Conservation (phyloP, 2,797 vertebrate species). For the Anniella stebbinsi region DNA sequence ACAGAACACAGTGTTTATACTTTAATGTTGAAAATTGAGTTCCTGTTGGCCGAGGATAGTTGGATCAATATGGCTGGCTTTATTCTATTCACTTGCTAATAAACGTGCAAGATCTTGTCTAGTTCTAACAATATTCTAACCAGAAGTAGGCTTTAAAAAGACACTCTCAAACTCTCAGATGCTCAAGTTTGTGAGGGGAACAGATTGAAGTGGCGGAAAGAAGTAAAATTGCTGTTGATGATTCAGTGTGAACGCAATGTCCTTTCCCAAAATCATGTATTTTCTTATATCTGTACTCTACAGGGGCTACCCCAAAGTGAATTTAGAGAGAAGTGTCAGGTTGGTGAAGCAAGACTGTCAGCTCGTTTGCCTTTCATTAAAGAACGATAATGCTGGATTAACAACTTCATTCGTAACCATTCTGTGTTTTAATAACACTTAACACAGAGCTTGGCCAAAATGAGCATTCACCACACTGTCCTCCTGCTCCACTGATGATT, state of each 20-base stretch:
- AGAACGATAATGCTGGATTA: neutral
- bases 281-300: neutral
- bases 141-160: neutral
- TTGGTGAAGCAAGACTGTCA: neutral
- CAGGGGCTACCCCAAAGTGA: neutral
- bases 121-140: constrained; percentile 18
- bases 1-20: neutral
- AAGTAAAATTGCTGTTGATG: neutral
- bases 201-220: neutral
- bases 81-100: neutral
- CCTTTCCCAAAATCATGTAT: neutral
- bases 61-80: constrained; percentile 27
- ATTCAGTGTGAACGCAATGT: neutral
- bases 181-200: neutral
- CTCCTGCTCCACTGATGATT: too few species aligned
- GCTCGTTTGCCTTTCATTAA: neutral
- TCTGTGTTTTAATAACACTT: neutral
- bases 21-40: constrained; percentile 29
- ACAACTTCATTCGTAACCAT: neutral
- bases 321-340: neutral
- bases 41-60: constrained; percentile 17
- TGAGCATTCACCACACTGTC: neutral
- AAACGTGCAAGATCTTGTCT: constrained; percentile 20
- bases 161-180: neutral
- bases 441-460: neutral